Evolutionary conservation across 1,140 invertebrate species (phyloP).

Genomic region (Drosophila kepulauana): DNA sequence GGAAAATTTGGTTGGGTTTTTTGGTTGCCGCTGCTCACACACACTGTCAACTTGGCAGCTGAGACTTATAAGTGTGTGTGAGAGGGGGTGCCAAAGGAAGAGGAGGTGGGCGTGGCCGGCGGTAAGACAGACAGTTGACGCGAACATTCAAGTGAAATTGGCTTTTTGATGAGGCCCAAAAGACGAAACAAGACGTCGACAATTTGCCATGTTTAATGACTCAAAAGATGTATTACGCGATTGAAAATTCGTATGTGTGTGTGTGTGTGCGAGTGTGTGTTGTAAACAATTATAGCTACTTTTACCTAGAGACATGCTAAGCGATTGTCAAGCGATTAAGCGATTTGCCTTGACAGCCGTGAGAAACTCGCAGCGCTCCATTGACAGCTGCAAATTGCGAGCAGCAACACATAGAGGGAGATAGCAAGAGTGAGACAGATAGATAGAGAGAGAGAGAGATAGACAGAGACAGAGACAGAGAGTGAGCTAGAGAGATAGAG

Average conservation of each 20-base stretch:
- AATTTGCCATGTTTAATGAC: constrained; percentile 60
- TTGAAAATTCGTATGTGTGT: not conserved
- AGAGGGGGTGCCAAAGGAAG: not conserved
- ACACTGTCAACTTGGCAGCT: constrained; percentile 23
- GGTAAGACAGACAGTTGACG: constrained; percentile 21
- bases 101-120: constrained; percentile 6
- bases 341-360: constrained; percentile 21
- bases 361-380: not conserved
- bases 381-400: constrained; percentile 1
- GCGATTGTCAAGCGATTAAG: constrained; percentile 29
- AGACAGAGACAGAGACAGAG: too few relatives aligned
- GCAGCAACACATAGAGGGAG: not conserved
- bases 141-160: constrained; percentile 42
- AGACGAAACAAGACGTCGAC: constrained; percentile 21
- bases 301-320: constrained; percentile 13
- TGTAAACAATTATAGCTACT: constrained; percentile 16
- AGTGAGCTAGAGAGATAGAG: not conserved
- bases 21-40: constrained; percentile 1
- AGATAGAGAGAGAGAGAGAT: not conserved
- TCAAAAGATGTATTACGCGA: not conserved
- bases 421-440: not conserved
- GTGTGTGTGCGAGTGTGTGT: constrained; percentile 4
- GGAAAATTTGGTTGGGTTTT: constrained; percentile 56
- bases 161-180: constrained; percentile 33
- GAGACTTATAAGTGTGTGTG: constrained; percentile 5